These are phyloP conservation scores for Aeoliscus strigatus DNA, from an alignment of 2,797 vertebrate genomes.

Conservation along the genomic window DNA sequence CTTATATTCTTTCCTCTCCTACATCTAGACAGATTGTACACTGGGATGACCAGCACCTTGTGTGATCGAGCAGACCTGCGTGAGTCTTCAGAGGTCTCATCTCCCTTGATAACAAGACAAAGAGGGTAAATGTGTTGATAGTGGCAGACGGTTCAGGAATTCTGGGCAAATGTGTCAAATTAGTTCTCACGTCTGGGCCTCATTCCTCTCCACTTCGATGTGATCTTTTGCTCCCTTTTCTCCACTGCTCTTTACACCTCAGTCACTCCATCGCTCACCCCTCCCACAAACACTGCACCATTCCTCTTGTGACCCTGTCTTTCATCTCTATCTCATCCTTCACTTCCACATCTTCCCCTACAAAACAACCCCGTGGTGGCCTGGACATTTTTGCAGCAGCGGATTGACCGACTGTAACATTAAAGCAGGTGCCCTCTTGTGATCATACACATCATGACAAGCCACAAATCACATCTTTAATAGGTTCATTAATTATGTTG, in stretches of 20 bases:
- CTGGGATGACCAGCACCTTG: slow-evolving; percentile 45
- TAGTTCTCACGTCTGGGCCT: slow-evolving; percentile 71
- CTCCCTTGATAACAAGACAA: slow-evolving; percentile 67
- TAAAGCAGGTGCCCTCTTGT: no score
- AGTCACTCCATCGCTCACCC: slow-evolving; percentile 29
- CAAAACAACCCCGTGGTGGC: no score
- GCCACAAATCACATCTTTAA: no score
- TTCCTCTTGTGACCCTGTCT: slow-evolving; percentile 53
- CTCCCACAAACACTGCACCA: slow-evolving; percentile 36
- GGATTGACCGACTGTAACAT: no score
- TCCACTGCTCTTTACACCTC: slow-evolving; percentile 50
- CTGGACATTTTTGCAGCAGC: no score
- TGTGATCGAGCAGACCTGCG: slow-evolving; percentile 55
- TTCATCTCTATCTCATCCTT: slow-evolving; percentile 14
- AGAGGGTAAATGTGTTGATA: slow-evolving; percentile 76
- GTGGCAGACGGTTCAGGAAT: slow-evolving; percentile 76
- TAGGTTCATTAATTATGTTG: no score
- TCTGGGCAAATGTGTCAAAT: slow-evolving; percentile 79
- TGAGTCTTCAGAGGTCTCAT: slow-evolving; percentile 67
- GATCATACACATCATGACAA: no score
- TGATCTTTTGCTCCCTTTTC: slow-evolving; percentile 46
- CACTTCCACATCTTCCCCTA: slow-evolving; percentile 5
- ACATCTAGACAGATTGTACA: slow-evolving; percentile 18
- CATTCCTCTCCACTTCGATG: slow-evolving; percentile 56
- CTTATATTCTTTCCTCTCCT: slow-evolving; percentile 26